A percentile compares a stretch with the other conserved stretches of the same genome.
phyloP scores from a whole-genome alignment of 2,797 vertebrate species.

The Gallinago solitaria region DNA sequence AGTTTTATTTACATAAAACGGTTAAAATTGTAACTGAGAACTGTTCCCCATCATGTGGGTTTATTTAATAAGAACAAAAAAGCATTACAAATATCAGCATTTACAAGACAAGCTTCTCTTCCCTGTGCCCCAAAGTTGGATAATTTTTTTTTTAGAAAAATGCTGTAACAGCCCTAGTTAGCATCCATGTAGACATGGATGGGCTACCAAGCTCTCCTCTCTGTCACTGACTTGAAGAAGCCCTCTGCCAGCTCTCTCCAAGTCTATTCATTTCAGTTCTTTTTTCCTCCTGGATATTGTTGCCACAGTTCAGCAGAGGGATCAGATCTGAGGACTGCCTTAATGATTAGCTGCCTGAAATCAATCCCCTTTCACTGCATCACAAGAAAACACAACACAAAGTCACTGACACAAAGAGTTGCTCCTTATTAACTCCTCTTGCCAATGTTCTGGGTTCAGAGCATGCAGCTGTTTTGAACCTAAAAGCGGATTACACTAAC shows the following conservation, averaged over 20 bases:
- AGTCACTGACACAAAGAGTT: neutral
- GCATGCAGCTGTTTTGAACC: neutral
- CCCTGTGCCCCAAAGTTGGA: neutral
- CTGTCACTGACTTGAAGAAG: neutral
- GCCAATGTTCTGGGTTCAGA: neutral
- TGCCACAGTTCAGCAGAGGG: neutral
- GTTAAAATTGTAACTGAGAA: slow-evolving; percentile 64
- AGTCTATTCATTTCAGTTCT: neutral
- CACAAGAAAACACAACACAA: slow-evolving; percentile 1
- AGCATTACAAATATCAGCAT: slow-evolving; percentile 36
- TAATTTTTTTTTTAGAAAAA: neutral
- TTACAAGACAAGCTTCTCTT: slow-evolving; percentile 36
- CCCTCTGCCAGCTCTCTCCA: neutral
- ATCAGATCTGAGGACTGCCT: neutral
- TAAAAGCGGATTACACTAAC: neutral
- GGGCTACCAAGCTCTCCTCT: neutral
- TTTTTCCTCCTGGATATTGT: neutral
- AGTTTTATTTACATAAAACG: slow-evolving; percentile 75
- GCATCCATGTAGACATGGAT: neutral
- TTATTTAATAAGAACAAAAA: slow-evolving; percentile 58
- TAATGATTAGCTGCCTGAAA: slow-evolving; percentile 16
- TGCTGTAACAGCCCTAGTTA: neutral
- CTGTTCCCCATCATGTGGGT: slow-evolving; percentile 33
- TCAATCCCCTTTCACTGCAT: neutral
- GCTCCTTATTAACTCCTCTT: neutral